phyloP scores from a whole-genome alignment of 2,888 invertebrate genomes.

The Apamea crenata region DNA sequence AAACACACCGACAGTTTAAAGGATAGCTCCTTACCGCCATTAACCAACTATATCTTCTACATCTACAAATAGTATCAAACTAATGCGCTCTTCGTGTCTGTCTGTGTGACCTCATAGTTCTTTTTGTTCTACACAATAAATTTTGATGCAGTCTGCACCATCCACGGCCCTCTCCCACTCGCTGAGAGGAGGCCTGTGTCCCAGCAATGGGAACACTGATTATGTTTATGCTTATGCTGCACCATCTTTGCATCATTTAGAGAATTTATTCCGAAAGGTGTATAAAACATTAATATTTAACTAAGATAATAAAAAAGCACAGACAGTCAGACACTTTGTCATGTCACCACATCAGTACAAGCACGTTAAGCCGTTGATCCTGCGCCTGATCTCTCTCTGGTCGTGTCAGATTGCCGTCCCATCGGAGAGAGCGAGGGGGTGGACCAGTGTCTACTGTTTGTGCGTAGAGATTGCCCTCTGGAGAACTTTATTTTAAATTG shows the following conservation, averaged over 20 bases:
- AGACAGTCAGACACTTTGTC: not conserved
- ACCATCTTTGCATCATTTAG: not conserved
- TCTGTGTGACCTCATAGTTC: not conserved
- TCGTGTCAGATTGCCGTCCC: no score
- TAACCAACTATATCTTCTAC: not conserved
- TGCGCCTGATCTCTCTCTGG: no score
- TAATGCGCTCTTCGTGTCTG: not conserved
- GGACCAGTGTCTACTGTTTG: no score
- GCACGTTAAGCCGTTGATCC: no score
- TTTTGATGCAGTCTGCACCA: not conserved
- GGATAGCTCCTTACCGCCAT: not conserved
- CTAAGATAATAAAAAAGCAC: not conserved
- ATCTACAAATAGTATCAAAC: not conserved
- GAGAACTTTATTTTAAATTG: not conserved
- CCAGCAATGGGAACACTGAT: not conserved
- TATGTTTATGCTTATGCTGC: no score
- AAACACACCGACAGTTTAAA: not conserved
- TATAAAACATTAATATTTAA: no score
- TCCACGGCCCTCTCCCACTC: no score
- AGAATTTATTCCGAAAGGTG: not conserved
- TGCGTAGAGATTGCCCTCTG: no score
- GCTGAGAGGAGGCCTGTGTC: no score
- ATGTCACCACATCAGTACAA: not conserved
- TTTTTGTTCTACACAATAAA: not conserved
- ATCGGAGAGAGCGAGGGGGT: no score